These are phyloP conservation scores for Gnatocerus cornutus DNA, from an alignment of 2,888 invertebrate genomes.

Conservation along the genomic window DNA sequence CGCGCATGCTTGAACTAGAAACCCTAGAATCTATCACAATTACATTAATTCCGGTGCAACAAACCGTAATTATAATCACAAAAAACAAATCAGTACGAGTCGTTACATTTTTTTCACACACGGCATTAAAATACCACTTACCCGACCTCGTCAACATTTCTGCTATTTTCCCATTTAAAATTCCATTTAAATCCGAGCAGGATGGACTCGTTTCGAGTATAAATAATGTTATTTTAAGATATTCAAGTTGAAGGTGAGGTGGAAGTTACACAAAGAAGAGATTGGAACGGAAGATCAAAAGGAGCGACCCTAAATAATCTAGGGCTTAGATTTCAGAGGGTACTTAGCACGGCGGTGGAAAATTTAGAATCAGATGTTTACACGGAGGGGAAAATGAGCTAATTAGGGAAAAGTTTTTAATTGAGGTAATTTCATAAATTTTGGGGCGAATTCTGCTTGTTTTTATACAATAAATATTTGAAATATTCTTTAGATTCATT, in stretches of 20 bases:
- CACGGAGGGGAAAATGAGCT: too few species aligned
- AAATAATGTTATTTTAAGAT: constrained; percentile 19
- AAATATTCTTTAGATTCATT: too few species aligned
- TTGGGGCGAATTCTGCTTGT: too few species aligned
- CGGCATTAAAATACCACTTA: background rate
- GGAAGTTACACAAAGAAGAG: constrained; percentile 9
- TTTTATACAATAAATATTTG: too few species aligned
- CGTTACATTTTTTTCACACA: background rate
- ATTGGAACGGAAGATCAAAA: constrained; percentile 9
- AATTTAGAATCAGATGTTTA: too few species aligned
- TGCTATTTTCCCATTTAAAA: background rate
- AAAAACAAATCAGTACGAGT: background rate
- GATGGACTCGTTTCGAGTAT: constrained; percentile 4
- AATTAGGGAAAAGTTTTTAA: too few species aligned
- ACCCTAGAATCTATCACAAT: background rate
- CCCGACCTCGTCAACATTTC: too few species aligned
- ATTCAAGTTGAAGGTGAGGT: constrained; percentile 3
- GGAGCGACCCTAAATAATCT: constrained; percentile 5
- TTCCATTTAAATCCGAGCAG: constrained; percentile 6
- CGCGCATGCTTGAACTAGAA: constrained; percentile 6
- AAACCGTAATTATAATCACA: background rate
- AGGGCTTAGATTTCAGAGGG: constrained; percentile 2
- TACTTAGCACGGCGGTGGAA: background rate
- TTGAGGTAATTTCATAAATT: background rate
- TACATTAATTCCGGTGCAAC: background rate